These are phyloP conservation scores for Ceratotherium simum DNA, from an alignment of 2,113 vertebrate species.

Conservation along the genomic window DNA sequence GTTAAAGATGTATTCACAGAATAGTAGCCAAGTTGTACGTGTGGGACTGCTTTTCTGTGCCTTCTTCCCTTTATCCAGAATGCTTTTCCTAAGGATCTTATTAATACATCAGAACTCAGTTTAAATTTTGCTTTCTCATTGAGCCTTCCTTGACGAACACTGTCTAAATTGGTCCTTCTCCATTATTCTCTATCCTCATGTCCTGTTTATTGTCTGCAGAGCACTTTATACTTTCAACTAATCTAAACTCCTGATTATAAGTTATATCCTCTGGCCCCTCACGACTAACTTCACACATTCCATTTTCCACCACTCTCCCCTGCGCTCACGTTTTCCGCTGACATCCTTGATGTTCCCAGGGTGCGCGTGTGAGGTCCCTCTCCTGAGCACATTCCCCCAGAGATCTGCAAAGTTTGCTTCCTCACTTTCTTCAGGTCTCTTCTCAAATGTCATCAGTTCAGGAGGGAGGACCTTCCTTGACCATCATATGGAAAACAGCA, in stretches of 20 bases:
- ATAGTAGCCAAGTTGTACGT: neutral
- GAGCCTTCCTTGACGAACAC: neutral
- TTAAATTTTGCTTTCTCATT: constrained; percentile 31
- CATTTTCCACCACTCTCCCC: neutral
- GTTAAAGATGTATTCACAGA: neutral
- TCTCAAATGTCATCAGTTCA: neutral
- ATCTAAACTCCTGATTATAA: neutral
- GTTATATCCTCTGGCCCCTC: neutral
- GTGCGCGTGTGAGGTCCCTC: neutral
- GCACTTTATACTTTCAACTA: neutral
- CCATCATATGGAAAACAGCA: neutral
- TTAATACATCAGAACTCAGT: neutral
- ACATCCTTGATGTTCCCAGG: neutral
- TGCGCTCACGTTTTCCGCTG: neutral
- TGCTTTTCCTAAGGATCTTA: neutral
- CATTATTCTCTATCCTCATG: neutral
- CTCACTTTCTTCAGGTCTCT: neutral
- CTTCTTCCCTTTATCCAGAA: neutral
- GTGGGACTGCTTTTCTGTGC: neutral
- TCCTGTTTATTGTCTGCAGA: neutral
- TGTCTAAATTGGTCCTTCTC: neutral
- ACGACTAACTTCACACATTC: neutral
- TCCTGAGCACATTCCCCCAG: neutral
- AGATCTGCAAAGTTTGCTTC: neutral
- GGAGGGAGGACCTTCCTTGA: neutral